These are phyloP conservation scores for Cryptus viduatorius DNA, from an alignment of 2,888 invertebrate genomes.

Conservation along the genomic window DNA sequence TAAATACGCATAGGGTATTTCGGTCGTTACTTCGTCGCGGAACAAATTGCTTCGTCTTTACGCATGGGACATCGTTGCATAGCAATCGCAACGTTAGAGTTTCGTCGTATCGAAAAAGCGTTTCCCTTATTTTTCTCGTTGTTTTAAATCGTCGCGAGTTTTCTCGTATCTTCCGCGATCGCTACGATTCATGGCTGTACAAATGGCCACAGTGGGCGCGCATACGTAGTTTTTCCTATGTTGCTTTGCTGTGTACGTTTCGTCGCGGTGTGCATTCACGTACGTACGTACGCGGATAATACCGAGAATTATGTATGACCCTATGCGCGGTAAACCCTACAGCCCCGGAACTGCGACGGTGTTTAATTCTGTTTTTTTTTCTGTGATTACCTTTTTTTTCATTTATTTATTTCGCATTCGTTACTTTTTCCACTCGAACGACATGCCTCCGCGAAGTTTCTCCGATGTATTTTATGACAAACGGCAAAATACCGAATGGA, in stretches of 20 bases:
- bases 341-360: not conserved
- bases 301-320: conserved; percentile 10
- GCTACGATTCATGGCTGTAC: conserved; percentile 31
- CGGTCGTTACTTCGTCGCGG: not conserved
- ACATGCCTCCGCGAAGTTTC: not conserved
- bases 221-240: not conserved
- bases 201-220: conserved; percentile 41
- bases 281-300: conserved; percentile 12
- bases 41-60: not conserved
- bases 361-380: not conserved
- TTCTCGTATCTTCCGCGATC: conserved; percentile 40
- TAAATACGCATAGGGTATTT: not conserved
- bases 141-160: conserved; percentile 10
- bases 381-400: not conserved
- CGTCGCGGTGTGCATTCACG: not conserved
- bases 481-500: conserved; percentile 3
- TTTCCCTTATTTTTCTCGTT: not conserved
- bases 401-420: not conserved
- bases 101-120: not conserved
- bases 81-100: not conserved
- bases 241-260: not conserved
- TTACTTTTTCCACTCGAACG: not conserved
- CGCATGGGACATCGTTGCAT: not conserved
- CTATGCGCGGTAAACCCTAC: not conserved
- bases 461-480: not conserved